Base-by-base conservation (phyloP, 2,888 invertebrate genomes). In the Eilema griseolum region DNA sequence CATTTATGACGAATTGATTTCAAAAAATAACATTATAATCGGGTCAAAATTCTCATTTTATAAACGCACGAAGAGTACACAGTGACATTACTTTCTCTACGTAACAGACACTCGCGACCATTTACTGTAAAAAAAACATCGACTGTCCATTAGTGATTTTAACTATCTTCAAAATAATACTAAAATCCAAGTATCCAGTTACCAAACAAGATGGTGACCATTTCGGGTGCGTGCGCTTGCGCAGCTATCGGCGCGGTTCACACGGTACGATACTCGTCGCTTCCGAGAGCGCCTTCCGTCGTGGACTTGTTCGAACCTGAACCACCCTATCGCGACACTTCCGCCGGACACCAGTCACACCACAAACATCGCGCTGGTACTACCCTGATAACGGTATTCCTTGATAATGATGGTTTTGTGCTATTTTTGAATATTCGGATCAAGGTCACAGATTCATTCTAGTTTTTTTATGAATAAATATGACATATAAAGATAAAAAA, bases 341-440 rank as follows among this genome's bases (percentile, higher is more conserved):
- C 94, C 94, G 92, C 87, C 93, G 94, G 93, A 93, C 92, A 93
- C 90, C 93, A 88, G 92, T 89, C 83, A 82, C 77, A 75, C 71
- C 76, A 81, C 37, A 37, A 37, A 37, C 37, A 37, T 37, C 70
- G 74, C 71, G 74, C 71, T 74, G 73, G 75, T 82, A 77, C 73
- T 78, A 80, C 73, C 78, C 72, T 65, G 74, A 75, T 72, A 71
- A 70, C 74, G 73, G 64, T 78, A 78, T 78, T 66, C 64, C 70
- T 74, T 72, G 62, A 60, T 70, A 33, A 70, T 62, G 61, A 56
- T 37, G 62, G 63, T 67, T 76, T 71, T 72, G 60, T 71, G 8
- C 16, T 59, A 16, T 20, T 68, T 68, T 67, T 75, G 57, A 33
- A 61, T 57, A 57, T 65, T 64, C 62, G 61, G 77, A 78, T 66